Evolutionary conservation across 2,113 vertebrate species (phyloP).

Genomic region (Silurus asotus): DNA sequence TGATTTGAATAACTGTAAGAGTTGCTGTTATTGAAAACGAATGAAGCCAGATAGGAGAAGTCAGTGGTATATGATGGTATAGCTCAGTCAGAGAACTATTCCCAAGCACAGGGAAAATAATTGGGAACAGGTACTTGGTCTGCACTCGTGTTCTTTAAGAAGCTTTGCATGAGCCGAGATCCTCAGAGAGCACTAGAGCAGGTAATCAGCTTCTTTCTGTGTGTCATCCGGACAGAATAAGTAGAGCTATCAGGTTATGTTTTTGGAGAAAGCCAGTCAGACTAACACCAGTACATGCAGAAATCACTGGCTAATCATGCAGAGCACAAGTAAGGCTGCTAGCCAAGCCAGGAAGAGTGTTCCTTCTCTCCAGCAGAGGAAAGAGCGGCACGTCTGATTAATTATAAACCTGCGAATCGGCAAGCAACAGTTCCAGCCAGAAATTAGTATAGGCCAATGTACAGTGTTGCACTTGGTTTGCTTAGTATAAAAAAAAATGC

Average conservation of each 20-base stretch:
- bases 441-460: constrained; percentile 31
- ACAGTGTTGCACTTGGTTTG: constrained; percentile 32
- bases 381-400: constrained; percentile 44
- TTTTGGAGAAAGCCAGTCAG: constrained; percentile 58
- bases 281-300: constrained; percentile 56
- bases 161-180: constrained; percentile 34
- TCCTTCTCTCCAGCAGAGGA: constrained; percentile 14
- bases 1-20: not conserved
- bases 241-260: constrained; percentile 65
- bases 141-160: constrained; percentile 14
- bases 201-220: constrained; percentile 63
- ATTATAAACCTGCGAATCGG: constrained; percentile 63
- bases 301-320: constrained; percentile 68
- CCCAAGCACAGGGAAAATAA: not conserved
- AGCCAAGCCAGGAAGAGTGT: constrained; percentile 35
- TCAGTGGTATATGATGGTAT: not conserved
- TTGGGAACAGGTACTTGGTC: not conserved
- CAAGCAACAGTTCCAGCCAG: constrained; percentile 39
- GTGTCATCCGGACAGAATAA: constrained; percentile 58
- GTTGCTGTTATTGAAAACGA: not conserved
- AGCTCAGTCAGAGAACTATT: not conserved
- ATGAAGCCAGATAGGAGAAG: not conserved
- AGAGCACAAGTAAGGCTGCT: constrained; percentile 60
- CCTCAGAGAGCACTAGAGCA: constrained; percentile 59
- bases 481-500: constrained; percentile 1